phyloP scores from a whole-genome alignment of 2,797 vertebrate species.

The Dermochelys coriacea region DNA sequence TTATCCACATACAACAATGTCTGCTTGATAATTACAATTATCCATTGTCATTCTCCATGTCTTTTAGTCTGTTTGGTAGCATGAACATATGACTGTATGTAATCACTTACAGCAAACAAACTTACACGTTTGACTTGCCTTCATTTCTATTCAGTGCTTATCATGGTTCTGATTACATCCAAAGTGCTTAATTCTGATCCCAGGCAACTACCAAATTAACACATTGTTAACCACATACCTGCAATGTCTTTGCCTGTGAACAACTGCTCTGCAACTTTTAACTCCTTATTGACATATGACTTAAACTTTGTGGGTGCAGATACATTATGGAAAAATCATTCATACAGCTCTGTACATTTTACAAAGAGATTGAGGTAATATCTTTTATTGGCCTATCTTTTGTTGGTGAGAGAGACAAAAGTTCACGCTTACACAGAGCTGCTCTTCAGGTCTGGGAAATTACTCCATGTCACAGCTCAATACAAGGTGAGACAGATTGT shows the following conservation, averaged over 20 bases:
- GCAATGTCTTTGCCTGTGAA: no score
- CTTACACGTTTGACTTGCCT: neutral
- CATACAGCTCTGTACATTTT: neutral
- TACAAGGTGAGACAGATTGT: neutral
- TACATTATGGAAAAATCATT: neutral
- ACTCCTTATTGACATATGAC: no score
- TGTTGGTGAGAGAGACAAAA: neutral
- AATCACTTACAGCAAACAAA: neutral
- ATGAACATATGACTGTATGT: neutral
- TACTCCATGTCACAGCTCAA: neutral
- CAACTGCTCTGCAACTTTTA: no score
- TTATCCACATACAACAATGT: neutral
- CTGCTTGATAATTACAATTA: neutral
- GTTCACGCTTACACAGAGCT: neutral
- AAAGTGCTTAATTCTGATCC: no score
- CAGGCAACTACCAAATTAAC: no score
- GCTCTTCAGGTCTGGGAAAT: neutral
- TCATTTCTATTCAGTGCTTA: neutral
- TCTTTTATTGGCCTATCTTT: neutral
- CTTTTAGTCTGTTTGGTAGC: neutral
- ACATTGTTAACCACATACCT: no score
- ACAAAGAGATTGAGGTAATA: neutral
- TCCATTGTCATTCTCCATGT: neutral
- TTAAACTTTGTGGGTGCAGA: neutral
- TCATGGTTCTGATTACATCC: neutral